Evolutionary conservation across 2,113 vertebrate species (phyloP).

Genomic region (Hepsetus odoe): DNA sequence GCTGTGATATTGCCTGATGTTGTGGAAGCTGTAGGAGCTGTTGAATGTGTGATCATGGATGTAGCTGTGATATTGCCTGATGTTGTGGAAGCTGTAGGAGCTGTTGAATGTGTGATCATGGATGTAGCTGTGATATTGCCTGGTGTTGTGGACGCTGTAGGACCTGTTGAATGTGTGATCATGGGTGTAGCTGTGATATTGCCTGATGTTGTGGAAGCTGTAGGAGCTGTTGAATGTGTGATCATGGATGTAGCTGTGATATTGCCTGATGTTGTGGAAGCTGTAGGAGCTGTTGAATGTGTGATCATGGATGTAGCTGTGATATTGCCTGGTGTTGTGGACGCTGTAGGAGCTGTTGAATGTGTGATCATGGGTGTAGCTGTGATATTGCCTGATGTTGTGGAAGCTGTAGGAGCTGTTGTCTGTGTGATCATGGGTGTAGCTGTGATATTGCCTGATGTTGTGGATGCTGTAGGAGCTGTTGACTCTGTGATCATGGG

Average conservation of each 20-base stretch:
- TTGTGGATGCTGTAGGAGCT: neutral
- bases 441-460: neutral
- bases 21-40: neutral
- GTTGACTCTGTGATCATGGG: neutral
- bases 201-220: neutral
- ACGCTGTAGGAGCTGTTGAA: neutral
- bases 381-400: neutral
- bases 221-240: neutral
- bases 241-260: neutral
- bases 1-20: neutral
- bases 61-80: neutral
- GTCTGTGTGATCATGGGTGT: neutral
- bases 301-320: neutral
- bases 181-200: neutral
- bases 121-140: neutral
- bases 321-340: neutral
- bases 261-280: neutral
- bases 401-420: neutral
- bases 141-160: neutral
- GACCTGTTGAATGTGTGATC: neutral
- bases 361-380: neutral
- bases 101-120: neutral
- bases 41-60: neutral
- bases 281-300: neutral
- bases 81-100: constrained; percentile 10